A percentile compares a stretch with the other conserved stretches of the same genome.
phyloP scores from a whole-genome alignment of 2,797 vertebrate species.

The Gymnothorax reevesii region DNA sequence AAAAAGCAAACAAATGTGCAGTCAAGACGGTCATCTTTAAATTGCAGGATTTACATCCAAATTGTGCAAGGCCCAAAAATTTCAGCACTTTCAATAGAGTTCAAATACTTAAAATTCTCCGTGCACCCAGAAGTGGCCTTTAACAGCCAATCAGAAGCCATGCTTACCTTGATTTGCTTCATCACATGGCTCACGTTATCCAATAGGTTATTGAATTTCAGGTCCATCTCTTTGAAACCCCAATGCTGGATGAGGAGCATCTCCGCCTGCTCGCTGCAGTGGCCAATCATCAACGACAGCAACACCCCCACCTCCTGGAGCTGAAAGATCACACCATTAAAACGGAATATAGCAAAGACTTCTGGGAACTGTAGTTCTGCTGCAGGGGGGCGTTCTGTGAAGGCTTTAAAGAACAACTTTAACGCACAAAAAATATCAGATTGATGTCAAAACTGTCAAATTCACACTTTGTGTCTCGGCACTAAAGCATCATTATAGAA shows the following conservation, averaged over 20 bases:
- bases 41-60: no score
- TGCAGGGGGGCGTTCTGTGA: background rate
- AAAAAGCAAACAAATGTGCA: no score
- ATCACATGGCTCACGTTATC: constrained; percentile 65
- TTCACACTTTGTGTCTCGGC: no score
- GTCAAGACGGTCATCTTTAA: no score
- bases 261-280: constrained; percentile 66
- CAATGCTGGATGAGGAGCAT: rapidly evolving
- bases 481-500: no score
- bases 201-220: constrained; percentile 65
- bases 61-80: no score
- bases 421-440: no score
- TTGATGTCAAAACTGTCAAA: no score
- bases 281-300: constrained; percentile 70
- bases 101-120: no score
- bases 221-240: background rate
- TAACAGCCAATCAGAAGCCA: background rate
- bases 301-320: constrained; percentile 56
- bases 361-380: background rate
- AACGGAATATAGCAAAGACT: background rate
- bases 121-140: no score
- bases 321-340: constrained; percentile 40
- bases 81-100: no score
- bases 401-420: no score
- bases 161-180: constrained; percentile 59